A percentile compares a stretch with the other conserved stretches of the same genome.
These are phyloP conservation scores for Deilephila elpenor DNA, from an alignment of 2,888 invertebrate genomes.

Conservation along the genomic window DNA sequence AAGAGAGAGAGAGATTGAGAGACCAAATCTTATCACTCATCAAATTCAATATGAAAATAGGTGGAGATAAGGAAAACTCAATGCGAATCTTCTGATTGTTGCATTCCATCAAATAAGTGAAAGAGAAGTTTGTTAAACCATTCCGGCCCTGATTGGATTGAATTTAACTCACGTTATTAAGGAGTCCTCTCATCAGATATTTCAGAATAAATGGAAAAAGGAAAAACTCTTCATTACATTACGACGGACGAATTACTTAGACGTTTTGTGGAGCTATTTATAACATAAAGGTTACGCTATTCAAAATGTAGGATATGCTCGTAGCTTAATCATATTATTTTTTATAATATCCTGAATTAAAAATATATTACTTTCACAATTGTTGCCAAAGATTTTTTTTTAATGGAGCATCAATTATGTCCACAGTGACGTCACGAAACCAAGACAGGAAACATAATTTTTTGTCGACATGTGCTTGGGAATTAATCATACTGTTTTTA, in stretches of 20 bases:
- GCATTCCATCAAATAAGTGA: slow-evolving; percentile 2
- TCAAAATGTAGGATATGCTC: too few relatives aligned
- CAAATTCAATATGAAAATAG: not conserved
- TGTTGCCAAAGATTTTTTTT: too few relatives aligned
- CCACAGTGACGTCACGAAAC: too few relatives aligned
- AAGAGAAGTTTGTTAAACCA: not conserved
- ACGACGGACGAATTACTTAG: not conserved
- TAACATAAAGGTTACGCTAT: not conserved
- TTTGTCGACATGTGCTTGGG: too few relatives aligned
- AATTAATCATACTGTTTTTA: too few relatives aligned
- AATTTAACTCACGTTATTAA: slow-evolving; percentile 13
- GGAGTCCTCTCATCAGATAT: slow-evolving; percentile 1
- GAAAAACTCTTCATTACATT: slow-evolving; percentile 1
- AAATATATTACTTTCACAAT: too few relatives aligned
- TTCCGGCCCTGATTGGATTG: slow-evolving; percentile 10
- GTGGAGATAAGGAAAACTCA: not conserved
- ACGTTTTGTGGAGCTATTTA: not conserved
- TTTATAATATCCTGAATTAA: too few relatives aligned
- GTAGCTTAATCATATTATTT: too few relatives aligned
- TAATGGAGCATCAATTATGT: too few relatives aligned
- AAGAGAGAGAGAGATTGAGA: too few relatives aligned
- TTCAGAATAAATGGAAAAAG: not conserved
- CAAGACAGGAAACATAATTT: too few relatives aligned
- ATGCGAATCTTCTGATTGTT: not conserved
- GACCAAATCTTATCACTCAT: too few relatives aligned